These are phyloP conservation scores for Manis javanica DNA, from an alignment of 2,797 vertebrate species.

Conservation along the genomic window DNA sequence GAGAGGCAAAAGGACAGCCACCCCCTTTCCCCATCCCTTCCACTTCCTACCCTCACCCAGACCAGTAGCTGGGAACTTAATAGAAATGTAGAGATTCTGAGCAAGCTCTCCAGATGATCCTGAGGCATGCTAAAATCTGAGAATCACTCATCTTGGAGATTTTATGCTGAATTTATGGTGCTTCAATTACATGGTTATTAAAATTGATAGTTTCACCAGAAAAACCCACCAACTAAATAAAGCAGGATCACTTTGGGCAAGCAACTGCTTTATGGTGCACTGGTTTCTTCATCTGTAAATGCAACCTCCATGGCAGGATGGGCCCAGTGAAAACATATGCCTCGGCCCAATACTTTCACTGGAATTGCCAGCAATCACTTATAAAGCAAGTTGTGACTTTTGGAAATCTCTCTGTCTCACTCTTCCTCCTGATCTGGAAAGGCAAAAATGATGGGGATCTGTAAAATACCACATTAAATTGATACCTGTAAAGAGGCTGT, in stretches of 20 bases:
- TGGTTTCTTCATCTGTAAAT: neutral
- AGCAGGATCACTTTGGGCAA: neutral
- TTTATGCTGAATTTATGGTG: neutral
- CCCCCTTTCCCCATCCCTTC: too few relatives aligned
- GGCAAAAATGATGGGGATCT: constrained; percentile 39
- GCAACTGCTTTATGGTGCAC: neutral
- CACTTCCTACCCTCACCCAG: too few relatives aligned
- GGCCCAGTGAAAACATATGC: neutral
- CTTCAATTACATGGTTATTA: neutral
- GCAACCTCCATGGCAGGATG: neutral
- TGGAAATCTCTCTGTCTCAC: neutral
- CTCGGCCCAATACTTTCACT: neutral
- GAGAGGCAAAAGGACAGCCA: neutral
- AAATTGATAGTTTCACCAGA: constrained; percentile 4
- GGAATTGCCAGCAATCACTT: neutral
- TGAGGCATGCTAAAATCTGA: constrained; percentile 19
- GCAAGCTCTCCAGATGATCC: neutral
- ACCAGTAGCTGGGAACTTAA: neutral
- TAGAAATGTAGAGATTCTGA: neutral
- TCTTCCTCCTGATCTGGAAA: neutral
- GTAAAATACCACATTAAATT: neutral
- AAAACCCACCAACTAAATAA: neutral
- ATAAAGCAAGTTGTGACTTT: neutral
- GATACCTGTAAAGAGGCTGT: neutral
- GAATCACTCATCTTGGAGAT: neutral